Evolutionary conservation across 2,113 vertebrate species (phyloP).

Genomic region (Pluvianellus socialis): DNA sequence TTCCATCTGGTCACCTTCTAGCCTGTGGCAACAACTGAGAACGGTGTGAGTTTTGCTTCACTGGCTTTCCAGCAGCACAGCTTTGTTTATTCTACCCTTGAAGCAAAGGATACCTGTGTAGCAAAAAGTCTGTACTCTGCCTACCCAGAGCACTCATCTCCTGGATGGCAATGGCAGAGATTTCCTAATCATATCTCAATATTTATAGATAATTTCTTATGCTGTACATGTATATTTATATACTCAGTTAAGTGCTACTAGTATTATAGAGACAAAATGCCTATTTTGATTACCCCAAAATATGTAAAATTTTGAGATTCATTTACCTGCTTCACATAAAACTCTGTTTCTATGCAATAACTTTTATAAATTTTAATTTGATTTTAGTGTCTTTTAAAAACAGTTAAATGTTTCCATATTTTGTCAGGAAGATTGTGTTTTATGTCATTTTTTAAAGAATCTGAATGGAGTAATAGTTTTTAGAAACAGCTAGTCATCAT

Average conservation of each 20-base stretch:
- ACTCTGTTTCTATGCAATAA: not conserved
- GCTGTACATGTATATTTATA: not conserved
- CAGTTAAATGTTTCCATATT: not conserved
- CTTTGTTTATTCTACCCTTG: not conserved
- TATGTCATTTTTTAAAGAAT: not conserved
- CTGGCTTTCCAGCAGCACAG: not conserved
- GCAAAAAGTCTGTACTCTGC: not conserved
- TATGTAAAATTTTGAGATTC: not conserved
- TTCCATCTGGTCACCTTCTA: fast-evolving
- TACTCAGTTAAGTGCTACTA: not conserved
- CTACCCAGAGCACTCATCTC: not conserved
- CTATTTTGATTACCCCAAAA: not conserved
- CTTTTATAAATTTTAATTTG: not conserved
- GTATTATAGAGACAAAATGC: not conserved
- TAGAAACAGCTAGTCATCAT: not conserved
- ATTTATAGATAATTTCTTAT: not conserved
- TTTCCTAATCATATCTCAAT: not conserved
- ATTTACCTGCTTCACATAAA: not conserved
- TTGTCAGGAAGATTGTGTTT: fast-evolving
- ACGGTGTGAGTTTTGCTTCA: not conserved
- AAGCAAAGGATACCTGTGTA: not conserved
- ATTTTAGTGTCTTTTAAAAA: not conserved
- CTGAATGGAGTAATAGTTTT: not conserved
- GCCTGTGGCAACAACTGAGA: not conserved
- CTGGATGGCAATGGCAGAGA: not conserved